Evolutionary conservation across 2,797 vertebrate species (phyloP).

Genomic region (Neosilurus hyrtlii): DNA sequence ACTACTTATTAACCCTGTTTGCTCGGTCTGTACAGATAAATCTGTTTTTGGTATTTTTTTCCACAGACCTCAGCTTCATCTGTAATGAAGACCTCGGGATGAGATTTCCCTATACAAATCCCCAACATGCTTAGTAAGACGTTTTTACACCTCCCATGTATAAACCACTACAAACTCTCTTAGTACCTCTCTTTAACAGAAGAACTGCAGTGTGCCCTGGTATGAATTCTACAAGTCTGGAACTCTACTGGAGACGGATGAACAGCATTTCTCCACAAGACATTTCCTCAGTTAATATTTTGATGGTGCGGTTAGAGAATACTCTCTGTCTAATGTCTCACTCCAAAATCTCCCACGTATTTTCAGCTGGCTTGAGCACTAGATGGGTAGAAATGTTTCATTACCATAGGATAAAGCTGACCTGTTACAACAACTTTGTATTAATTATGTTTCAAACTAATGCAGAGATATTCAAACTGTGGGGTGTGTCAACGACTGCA

Average conservation of each 20-base stretch:
- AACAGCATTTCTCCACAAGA: neutral
- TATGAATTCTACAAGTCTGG: neutral
- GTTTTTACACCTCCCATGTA: neutral
- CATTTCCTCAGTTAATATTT: neutral
- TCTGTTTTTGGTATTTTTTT: too few relatives aligned
- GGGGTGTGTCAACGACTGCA: neutral
- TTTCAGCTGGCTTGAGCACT: neutral
- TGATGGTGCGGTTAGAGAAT: neutral
- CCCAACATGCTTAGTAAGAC: too few relatives aligned
- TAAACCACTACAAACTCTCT: neutral
- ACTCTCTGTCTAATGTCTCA: neutral
- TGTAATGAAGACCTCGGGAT: too few relatives aligned
- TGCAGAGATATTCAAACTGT: neutral
- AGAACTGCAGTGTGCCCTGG: neutral
- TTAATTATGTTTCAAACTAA: neutral
- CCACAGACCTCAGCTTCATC: too few relatives aligned
- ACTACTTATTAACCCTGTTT: too few relatives aligned
- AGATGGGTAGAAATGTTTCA: neutral
- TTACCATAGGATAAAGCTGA: neutral
- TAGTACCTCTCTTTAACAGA: too few relatives aligned
- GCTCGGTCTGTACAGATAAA: too few relatives aligned
- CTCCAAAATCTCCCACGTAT: neutral
- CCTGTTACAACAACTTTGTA: neutral
- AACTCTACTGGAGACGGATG: neutral
- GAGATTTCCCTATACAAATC: too few relatives aligned